Evolutionary conservation across 2,797 vertebrate genomes (phyloP), one percentile per base, ranked within the genome.

Genomic region (Sphenodon punctatus): DNA sequence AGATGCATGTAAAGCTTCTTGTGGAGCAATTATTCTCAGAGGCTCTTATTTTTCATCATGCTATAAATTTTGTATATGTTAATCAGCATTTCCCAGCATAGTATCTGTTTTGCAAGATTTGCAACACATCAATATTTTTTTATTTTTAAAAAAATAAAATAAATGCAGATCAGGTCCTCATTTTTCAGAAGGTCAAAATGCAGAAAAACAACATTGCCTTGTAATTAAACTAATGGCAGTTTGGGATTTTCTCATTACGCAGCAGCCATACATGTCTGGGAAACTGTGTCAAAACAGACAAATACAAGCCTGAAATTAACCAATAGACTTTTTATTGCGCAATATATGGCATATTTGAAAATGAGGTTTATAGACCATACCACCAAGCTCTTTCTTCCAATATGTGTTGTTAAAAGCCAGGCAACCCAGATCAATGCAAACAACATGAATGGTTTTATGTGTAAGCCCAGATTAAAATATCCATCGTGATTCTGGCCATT

Each of bases 121-220:
- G 53, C 14, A 73, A 27, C 79, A 34, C 48, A 39, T 25, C 17
- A 13, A 78, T 69, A 67, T 42, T 39, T 64, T 46, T 25, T 30
- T 5, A 48, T 82, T 66, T 83, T 85, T 25, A 64, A 51, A 80
- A 43, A 4, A 61, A 36, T 63, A n/a, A n/a, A n/a, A n/a, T 77
- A 76, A 51, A 64, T 86, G 42, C 48, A 53, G 72, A 79, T 70
- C 42, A 20, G 55, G 75, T n/a, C 2, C 2, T 30, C 72, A 67
- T 71, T 84, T 68, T 85, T 84, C n/a, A 67, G 51, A 80, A 75
- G 9, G 48, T 20, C 53, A 75, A 77, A 51, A 72, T 85, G 67
- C 68, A 53, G n/a, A n/a, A n/a, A n/a, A n/a, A n/a, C n/a, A n/a
- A n/a, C n/a, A n/a, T n/a, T n/a, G 41, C 34, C 42, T 71, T 43